Percentiles rank a stretch among this genome's conserved stretches.
phyloP scores from a whole-genome alignment of 2,888 invertebrate genomes.

The Euphydryas editha region DNA sequence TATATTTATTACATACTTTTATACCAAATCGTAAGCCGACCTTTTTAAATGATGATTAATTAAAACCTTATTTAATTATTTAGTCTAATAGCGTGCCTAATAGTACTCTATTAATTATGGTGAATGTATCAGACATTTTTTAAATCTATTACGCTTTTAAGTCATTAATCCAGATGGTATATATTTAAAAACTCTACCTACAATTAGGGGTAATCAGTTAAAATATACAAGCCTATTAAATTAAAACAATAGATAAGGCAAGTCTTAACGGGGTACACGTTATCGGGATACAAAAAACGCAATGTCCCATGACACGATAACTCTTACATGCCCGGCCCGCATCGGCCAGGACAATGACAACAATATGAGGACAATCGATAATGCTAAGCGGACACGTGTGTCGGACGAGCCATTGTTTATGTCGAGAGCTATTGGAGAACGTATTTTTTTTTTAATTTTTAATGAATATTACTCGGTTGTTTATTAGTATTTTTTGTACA shows the following conservation, averaged over 20 bases:
- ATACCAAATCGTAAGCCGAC: too few species aligned
- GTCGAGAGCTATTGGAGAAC: slow-evolving; percentile 38
- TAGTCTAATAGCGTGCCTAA: too few species aligned
- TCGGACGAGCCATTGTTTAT: slow-evolving; percentile 64
- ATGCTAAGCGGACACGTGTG: slow-evolving; percentile 75
- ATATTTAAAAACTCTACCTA: too few species aligned
- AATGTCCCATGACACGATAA: slow-evolving; percentile 71
- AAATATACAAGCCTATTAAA: not conserved
- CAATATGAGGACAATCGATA: slow-evolving; percentile 76
- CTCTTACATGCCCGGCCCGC: slow-evolving; percentile 69
- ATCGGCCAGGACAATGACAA: slow-evolving; percentile 58
- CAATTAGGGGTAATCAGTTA: too few species aligned
- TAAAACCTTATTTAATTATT: too few species aligned
- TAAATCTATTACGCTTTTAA: too few species aligned
- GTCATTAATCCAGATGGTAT: too few species aligned
- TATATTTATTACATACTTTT: too few species aligned
- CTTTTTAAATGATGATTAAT: too few species aligned
- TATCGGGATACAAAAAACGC: slow-evolving; percentile 63
- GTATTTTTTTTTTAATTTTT: slow-evolving; percentile 3
- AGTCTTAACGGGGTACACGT: slow-evolving; percentile 23
- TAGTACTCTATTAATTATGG: too few species aligned
- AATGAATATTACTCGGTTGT: not conserved
- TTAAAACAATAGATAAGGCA: slow-evolving; percentile 6
- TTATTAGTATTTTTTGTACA: too few species aligned
- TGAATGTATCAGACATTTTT: too few species aligned